A percentile compares a stretch with the other conserved stretches of the same genome.
phyloP scores from a whole-genome alignment of 2,113 vertebrate species.

The Trochalopteron elliotii region DNA sequence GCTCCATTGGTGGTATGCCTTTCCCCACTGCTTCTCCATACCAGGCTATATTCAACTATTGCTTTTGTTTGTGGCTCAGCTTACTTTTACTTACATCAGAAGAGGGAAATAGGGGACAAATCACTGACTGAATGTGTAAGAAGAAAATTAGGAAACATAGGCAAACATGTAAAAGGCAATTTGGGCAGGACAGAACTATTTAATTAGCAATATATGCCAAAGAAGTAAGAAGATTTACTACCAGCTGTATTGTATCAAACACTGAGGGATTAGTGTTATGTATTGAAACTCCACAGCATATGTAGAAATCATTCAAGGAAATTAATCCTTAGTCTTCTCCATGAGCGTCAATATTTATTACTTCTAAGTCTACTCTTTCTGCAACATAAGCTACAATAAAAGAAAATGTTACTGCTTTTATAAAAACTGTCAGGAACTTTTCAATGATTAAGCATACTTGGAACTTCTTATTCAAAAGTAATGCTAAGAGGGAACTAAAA shows the following conservation, averaged over 20 bases:
- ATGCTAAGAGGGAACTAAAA: not conserved
- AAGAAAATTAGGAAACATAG: not conserved
- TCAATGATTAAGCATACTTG: not conserved
- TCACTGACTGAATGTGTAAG: not conserved
- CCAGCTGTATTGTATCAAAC: not conserved
- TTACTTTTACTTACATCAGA: not conserved
- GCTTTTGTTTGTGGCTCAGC: not conserved
- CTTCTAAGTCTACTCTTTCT: not conserved
- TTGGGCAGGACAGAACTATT: not conserved
- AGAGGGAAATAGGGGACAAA: not conserved
- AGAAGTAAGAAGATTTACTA: not conserved
- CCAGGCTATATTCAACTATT: not conserved
- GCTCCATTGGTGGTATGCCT: rapidly evolving
- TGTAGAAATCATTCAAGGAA: not conserved
- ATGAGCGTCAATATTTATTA: not conserved
- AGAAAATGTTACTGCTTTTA: not conserved
- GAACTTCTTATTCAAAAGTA: not conserved
- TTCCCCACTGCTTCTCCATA: not conserved
- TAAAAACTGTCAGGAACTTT: not conserved
- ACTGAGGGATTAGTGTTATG: not conserved
- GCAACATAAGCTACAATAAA: not conserved
- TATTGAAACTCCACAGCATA: not conserved
- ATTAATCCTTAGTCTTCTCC: not conserved
- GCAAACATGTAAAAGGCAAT: not conserved
- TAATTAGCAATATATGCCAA: not conserved